phyloP scores from a whole-genome alignment of 2,797 vertebrate genomes.

The Cheirogaleus major region DNA sequence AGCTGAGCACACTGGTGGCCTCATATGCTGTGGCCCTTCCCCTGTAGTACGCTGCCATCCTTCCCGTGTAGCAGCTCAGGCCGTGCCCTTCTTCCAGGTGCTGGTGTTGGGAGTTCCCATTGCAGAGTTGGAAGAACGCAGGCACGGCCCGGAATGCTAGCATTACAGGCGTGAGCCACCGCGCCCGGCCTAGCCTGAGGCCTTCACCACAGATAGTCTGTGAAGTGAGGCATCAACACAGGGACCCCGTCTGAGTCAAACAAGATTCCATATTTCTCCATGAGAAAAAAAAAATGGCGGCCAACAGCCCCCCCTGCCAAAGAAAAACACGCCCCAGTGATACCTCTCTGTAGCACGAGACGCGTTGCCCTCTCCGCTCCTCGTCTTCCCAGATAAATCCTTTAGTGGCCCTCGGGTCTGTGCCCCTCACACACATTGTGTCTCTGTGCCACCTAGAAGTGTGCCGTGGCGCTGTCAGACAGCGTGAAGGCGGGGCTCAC shows the following conservation, averaged over 20 bases:
- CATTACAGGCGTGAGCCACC: too few species aligned
- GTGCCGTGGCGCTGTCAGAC: background rate
- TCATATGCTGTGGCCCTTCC: rapidly evolving
- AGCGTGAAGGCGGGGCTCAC: background rate
- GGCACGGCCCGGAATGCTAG: rapidly evolving
- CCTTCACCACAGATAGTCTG: too few species aligned
- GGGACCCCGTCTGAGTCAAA: background rate
- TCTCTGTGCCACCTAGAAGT: background rate
- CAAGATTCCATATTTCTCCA: background rate
- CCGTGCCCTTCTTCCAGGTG: background rate
- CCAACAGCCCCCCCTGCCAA: background rate
- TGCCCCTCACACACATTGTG: background rate
- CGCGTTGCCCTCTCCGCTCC: background rate
- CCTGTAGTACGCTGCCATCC: rapidly evolving
- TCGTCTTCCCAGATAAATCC: background rate
- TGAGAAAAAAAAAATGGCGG: background rate
- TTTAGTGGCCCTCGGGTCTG: background rate
- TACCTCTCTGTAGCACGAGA: background rate
- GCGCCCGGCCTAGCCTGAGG: background rate
- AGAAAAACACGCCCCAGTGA: background rate
- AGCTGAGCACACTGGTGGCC: background rate
- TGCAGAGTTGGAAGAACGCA: background rate
- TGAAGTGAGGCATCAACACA: background rate
- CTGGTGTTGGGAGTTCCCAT: background rate
- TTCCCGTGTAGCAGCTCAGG: background rate